Evolutionary conservation across 2,888 invertebrate species (phyloP), one percentile per base, ranked within the genome.

Genomic region (Malthinus seriepunctatus): DNA sequence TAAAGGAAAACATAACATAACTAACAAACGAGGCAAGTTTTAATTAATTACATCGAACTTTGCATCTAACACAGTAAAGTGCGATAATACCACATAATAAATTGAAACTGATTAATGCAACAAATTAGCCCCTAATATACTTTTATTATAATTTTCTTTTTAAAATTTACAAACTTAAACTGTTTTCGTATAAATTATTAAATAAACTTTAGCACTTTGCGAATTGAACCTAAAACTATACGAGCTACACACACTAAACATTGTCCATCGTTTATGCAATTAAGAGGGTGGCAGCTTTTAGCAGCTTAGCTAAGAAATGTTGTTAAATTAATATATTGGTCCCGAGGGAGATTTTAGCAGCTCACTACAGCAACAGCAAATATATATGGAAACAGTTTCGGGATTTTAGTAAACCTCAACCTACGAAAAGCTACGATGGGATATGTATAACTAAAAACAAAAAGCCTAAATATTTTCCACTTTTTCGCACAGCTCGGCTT

Each of bases 221-320:
- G 32, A 32, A 32, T 46, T 46, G 32, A 46, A 46, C 15, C 6
- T 42, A 38, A 51, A 56, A 39, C 51, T 46, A 50, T 47, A 34
- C 23, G 34, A 37, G 52, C 39, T 31, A 32, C 49, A 45, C 23
- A 23, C 50, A 50, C 52, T 54, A 57, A 57, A 63, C 60, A 58
- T 50, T 62, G 63, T 56, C 66, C 60, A 66, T 66, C 65, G 64
- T 58, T 67, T 62, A 67, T 59, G 64, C 67, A 67, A 67, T 67
- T 67, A 67, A 59, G 64, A 56, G 38, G 51, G 61, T 53, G 63
- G 63, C 63, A 66, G 67, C 66, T 66, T 67, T 66, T 61, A 64
- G 65, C 64, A 62, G 56, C 56, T 59, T 51, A 59, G 62, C 56
- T 62, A 62, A 62, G 62, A 56, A 62, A 62, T 54, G 56, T 58